A percentile compares a stretch with the other conserved stretches of the same genome.
These are phyloP conservation scores for Ellobium chinense DNA, from an alignment of 2,888 invertebrate genomes.

Conservation along the genomic window DNA sequence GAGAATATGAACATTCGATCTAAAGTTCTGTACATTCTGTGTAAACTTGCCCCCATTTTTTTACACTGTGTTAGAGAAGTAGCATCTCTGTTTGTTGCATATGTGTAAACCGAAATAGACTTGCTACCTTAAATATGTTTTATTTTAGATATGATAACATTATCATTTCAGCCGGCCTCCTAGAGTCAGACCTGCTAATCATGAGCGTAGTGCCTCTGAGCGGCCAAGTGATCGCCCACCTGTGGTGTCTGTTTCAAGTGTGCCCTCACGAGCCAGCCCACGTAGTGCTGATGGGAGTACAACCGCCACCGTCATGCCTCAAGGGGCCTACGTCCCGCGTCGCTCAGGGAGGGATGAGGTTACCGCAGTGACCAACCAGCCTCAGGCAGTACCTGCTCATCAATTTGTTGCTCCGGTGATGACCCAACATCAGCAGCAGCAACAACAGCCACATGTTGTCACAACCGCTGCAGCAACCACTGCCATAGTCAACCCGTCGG, in stretches of 20 bases:
- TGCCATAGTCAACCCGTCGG: slow-evolving; percentile 6
- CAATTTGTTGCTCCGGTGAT: slow-evolving; percentile 35
- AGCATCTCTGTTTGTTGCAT: no score
- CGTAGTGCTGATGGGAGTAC: slow-evolving; percentile 23
- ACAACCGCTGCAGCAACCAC: slow-evolving; percentile 9
- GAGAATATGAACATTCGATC: no score
- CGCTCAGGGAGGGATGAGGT: slow-evolving; percentile 13
- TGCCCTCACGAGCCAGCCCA: slow-evolving; percentile 26
- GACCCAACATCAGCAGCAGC: slow-evolving; percentile 26
- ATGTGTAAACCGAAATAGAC: no score
- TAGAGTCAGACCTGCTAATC: slow-evolving; percentile 2
- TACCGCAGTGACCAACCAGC: background rate
- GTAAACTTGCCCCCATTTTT: no score
- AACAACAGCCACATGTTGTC: slow-evolving; percentile 29
- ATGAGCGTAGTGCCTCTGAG: slow-evolving; percentile 41
- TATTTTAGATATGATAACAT: no score
- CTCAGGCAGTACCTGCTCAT: slow-evolving; percentile 2
- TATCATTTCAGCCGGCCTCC: slow-evolving; percentile 25
- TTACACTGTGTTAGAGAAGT: no score
- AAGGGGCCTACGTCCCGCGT: slow-evolving; percentile 30
- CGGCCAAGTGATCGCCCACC: slow-evolving; percentile 27
- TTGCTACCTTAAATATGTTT: no score
- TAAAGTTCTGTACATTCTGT: no score
- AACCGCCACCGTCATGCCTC: background rate
- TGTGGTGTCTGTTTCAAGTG: slow-evolving; percentile 15